phyloP scores from a whole-genome alignment of 2,888 invertebrate species.

The Drosophila pegasa region DNA sequence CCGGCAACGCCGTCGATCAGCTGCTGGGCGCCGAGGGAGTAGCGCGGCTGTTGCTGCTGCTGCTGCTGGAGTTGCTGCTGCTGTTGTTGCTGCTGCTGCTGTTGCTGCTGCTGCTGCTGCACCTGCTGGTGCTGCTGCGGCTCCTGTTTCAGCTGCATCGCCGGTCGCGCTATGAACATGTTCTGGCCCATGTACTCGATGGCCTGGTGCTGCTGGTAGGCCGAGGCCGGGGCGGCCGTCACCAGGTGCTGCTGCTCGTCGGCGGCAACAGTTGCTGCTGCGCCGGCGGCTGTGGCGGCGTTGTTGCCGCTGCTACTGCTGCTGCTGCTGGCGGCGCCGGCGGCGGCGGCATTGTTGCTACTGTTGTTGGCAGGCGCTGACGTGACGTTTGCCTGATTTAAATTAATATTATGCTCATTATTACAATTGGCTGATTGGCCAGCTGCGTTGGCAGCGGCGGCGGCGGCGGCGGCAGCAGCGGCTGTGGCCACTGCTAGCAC shows the following conservation, averaged over 20 bases:
- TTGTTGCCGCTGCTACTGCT: slow-evolving; percentile 40
- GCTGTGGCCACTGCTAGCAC: slow-evolving; percentile 68
- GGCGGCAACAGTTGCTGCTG: slow-evolving; percentile 42
- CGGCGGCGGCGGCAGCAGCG: slow-evolving; percentile 60
- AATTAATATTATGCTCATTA: slow-evolving; percentile 83
- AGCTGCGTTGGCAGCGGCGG: slow-evolving; percentile 41
- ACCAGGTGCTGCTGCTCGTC: slow-evolving; percentile 61
- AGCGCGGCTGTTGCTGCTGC: slow-evolving; percentile 65
- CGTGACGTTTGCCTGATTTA: slow-evolving; percentile 80
- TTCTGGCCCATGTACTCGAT: slow-evolving; percentile 84
- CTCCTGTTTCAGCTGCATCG: slow-evolving; percentile 77
- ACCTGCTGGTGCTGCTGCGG: slow-evolving; percentile 30
- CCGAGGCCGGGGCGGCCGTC: slow-evolving; percentile 59
- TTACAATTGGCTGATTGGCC: slow-evolving; percentile 76
- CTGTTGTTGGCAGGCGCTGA: slow-evolving; percentile 58
- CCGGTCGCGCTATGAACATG: slow-evolving; percentile 83
- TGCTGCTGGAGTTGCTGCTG: slow-evolving; percentile 53
- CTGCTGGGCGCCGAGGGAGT: slow-evolving; percentile 65
- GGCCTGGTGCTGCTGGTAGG: slow-evolving; percentile 75
- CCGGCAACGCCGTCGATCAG: slow-evolving; percentile 59
- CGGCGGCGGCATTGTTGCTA: no score
- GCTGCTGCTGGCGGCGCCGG: slow-evolving; percentile 22
- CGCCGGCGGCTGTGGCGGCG: slow-evolving; percentile 56
- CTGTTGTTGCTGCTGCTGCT: slow-evolving; percentile 57
- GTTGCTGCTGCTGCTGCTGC: slow-evolving; percentile 68